A percentile compares a stretch with the other conserved stretches of the same genome.
Conservation (phyloP, 1,140 invertebrate species). For the Microplitis mediator region DNA sequence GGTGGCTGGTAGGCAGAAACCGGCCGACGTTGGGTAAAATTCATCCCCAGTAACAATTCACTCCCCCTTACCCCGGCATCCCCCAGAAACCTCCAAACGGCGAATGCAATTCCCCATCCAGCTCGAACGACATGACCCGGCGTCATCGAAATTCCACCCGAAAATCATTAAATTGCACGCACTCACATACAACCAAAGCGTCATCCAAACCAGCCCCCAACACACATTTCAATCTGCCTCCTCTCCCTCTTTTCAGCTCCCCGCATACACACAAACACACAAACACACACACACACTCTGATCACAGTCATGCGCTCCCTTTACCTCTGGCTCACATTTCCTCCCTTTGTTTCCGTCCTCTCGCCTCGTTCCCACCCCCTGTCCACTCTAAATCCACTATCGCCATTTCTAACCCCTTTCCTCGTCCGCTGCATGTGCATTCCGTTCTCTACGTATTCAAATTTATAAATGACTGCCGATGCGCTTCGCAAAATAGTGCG, state of each 20-base stretch:
- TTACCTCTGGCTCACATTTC: not conserved
- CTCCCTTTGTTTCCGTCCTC: not conserved
- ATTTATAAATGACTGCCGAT: too few species aligned
- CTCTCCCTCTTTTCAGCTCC: slow-evolving; percentile 33
- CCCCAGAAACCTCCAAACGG: slow-evolving; percentile 9
- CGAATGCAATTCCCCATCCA: not conserved
- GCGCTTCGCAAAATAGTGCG: too few species aligned
- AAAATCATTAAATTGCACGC: slow-evolving; percentile 59
- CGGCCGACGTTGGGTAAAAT: not conserved
- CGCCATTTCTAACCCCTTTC: slow-evolving; percentile 19
- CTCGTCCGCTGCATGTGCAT: slow-evolving; percentile 1
- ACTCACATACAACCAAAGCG: slow-evolving; percentile 49
- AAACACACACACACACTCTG: too few species aligned
- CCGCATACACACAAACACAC: slow-evolving; percentile 30
- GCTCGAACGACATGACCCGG: slow-evolving; percentile 21
- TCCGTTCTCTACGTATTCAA: not conserved
- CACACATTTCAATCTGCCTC: slow-evolving; percentile 25
- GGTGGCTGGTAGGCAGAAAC: not conserved
- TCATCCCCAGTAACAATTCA: not conserved
- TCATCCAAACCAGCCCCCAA: slow-evolving; percentile 28
- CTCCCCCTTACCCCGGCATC: not conserved
- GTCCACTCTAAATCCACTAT: slow-evolving; percentile 34
- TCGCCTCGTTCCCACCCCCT: slow-evolving; percentile 7
- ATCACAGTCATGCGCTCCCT: slow-evolving; percentile 20
- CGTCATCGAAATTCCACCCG: slow-evolving; percentile 60